Evolutionary conservation across 2,888 invertebrate genomes (phyloP).

Genomic region (Scaptodrosophila latifasciaeformis): DNA sequence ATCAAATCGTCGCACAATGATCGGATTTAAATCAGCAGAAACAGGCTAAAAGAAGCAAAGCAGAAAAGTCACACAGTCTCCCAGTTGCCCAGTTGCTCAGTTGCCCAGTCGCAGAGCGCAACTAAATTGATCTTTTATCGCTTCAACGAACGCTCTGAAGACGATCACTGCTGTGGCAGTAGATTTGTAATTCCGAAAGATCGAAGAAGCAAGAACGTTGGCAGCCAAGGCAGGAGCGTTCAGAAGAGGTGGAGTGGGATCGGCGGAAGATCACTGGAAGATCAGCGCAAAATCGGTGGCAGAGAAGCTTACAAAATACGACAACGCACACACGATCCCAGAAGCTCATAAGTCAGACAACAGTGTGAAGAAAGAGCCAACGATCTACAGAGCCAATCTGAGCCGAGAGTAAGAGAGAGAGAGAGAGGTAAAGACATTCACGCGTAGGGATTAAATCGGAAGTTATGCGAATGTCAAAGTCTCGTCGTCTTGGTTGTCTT

Average conservation of each 20-base stretch:
- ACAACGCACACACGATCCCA: conserved; percentile 65
- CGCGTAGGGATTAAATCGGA: conserved; percentile 67
- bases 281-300: conserved; percentile 43
- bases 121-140: conserved; percentile 74
- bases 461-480: conserved; percentile 68
- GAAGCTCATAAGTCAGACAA: conserved; percentile 59
- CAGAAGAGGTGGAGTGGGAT: no score
- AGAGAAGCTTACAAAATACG: conserved; percentile 66
- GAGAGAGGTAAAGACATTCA: conserved; percentile 37
- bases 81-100: no score
- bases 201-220: no score
- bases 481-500: conserved; percentile 19
- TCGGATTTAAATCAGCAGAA: conserved; percentile 74
- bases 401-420: neutral
- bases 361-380: neutral
- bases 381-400: neutral
- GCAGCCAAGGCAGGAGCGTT: no score
- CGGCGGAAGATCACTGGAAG: no score
- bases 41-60: no score
- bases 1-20: conserved; percentile 69
- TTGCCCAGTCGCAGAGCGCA: conserved; percentile 46
- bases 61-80: no score
- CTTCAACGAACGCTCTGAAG: conserved; percentile 49
- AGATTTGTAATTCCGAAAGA: no score
- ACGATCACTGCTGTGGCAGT: neutral